Percentiles rank a stretch among this genome's conserved stretches.
Evolutionary conservation across 2,888 invertebrate genomes (phyloP).

Genomic region (Cerastoderma edule): DNA sequence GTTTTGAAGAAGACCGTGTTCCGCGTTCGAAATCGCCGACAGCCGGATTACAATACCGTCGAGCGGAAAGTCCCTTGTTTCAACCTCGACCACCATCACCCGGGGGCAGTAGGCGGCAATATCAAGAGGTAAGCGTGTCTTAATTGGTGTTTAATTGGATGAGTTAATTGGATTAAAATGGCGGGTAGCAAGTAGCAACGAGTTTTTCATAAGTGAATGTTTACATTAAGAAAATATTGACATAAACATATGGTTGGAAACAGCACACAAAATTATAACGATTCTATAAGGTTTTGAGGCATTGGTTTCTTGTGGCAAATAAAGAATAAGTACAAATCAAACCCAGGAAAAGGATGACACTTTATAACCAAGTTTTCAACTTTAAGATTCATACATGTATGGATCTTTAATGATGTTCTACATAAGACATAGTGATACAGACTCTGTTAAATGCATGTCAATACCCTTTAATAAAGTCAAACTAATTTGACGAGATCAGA

Average conservation of each 20-base stretch:
- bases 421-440: too few relatives aligned
- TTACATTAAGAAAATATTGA: slow-evolving; percentile 34
- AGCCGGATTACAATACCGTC: slow-evolving; percentile 26
- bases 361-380: too few relatives aligned
- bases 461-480: too few relatives aligned
- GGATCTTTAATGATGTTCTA: neutral
- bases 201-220: slow-evolving; percentile 15
- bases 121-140: slow-evolving; percentile 57
- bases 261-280: neutral
- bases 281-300: neutral
- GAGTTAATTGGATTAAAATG: slow-evolving; percentile 10
- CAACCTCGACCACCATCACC: slow-evolving; percentile 69
- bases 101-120: slow-evolving; percentile 44
- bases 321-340: neutral
- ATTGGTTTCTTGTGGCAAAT: neutral
- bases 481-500: too few relatives aligned
- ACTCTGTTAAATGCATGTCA: too few relatives aligned
- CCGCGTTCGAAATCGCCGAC: slow-evolving; percentile 46
- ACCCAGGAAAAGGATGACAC: neutral
- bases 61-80: slow-evolving; percentile 46
- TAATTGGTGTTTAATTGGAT: slow-evolving; percentile 30
- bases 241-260: slow-evolving; percentile 8
- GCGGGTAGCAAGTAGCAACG: slow-evolving; percentile 31
- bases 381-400: neutral
- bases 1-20: slow-evolving; percentile 51